Evolutionary conservation across 23 tunicate species (phyloP).

Genomic region (Trididemnum miniatum): DNA sequence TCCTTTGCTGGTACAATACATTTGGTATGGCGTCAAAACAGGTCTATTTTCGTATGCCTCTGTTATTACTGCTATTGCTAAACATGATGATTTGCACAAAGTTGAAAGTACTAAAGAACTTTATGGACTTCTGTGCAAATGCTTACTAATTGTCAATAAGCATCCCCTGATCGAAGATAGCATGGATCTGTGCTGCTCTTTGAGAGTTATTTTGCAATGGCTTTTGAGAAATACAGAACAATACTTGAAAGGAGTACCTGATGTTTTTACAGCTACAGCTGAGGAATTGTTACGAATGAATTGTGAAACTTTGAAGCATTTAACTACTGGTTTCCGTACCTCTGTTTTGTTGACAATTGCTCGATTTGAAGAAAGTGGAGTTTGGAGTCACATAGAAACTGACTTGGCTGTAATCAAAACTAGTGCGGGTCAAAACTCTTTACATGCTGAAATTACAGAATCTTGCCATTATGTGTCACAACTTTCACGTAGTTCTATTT

Average conservation of each 20-base stretch:
- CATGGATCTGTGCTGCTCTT: conserved; percentile 65
- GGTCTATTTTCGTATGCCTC: conserved; percentile 76
- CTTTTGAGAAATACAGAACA: conserved; percentile 80
- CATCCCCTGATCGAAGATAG: conserved; percentile 67
- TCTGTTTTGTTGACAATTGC: conserved; percentile 74
- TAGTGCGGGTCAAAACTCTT: conserved; percentile 53
- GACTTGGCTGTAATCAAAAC: conserved; percentile 82
- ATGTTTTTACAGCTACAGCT: conserved; percentile 32
- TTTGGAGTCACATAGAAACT: conserved; percentile 93
- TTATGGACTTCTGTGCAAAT: conserved; percentile 34
- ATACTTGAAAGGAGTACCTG: conserved; percentile 57
- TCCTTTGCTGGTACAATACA: conserved; percentile 36
- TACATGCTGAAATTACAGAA: conserved; percentile 58
- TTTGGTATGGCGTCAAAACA: conserved; percentile 50
- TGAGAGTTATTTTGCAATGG: conserved; percentile 76
- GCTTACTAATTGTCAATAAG: conserved; percentile 32
- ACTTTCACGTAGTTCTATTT: conserved; percentile 56
- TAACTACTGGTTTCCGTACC: conserved; percentile 67
- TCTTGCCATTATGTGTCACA: conserved; percentile 82
- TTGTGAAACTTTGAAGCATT: conserved; percentile 44
- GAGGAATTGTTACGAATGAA: conserved; percentile 45
- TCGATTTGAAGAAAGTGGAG: conserved; percentile 88
- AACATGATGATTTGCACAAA: conserved; percentile 80
- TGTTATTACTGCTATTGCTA: conserved; percentile 78
- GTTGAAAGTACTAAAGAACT: conserved; percentile 58